Evolutionary conservation across 1,140 invertebrate genomes (phyloP), one percentile per base, ranked within the genome.

Genomic region (Psix sp.): DNA sequence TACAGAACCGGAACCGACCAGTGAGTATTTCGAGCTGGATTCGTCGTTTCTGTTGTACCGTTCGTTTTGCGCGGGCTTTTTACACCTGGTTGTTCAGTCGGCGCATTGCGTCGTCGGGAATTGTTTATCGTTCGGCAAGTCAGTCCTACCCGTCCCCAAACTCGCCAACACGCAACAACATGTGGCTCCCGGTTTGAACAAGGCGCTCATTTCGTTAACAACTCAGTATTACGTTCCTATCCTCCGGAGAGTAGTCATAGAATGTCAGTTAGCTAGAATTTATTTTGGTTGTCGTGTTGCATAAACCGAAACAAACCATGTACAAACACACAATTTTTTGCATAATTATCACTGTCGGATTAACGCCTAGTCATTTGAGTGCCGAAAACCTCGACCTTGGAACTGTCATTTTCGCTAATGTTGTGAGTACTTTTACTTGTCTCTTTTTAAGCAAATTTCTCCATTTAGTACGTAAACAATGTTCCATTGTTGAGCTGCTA

Each of bases 381-480:
- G 42, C 57, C 3, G 36, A 63, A 65, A 29, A 57, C 39, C 31
- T 49, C 21, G 73, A 77, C 17, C 49, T 77, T 14, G 78, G 73
- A 5, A 74, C 46, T 35, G 59, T 79, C 21, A 54, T 77, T 21
- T 76, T 77, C 29, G 66, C 78, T 3, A 74, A 74, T 57, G 46
- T 79, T 35, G 78, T 79, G 29, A 77, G 78, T 80, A 18, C 33
- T 35, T 11, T 2, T 11, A 35, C 3, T 33, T 38, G 13, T 16
- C 10, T 39, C 18, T 14, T 39, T 35, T 13, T 35, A 5, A 10
- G 3, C 10, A 33, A 33, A 33, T 33, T 11, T 13, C 5, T 35
- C 2, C n/a, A 35, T 39, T 39, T 17, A 6, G 16, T 17, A 5
- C 16, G 6, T 13, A 35, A 35, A 35, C n/a, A 15, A 39, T 39